Evolutionary conservation across 2,797 vertebrate species (phyloP).

Genomic region (Xerus rutilus): DNA sequence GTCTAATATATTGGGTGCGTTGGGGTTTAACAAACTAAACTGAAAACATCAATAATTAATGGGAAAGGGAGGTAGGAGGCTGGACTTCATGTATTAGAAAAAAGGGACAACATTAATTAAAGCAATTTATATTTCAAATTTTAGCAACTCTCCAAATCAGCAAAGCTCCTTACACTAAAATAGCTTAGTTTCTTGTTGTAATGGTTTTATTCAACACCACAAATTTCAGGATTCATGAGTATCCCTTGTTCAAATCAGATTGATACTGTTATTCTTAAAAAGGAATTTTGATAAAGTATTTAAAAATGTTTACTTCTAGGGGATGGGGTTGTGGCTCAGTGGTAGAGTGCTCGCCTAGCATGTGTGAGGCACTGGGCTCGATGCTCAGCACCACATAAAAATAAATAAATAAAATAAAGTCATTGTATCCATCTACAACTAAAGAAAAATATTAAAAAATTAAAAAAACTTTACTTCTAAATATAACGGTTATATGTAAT

Average conservation of each 20-base stretch:
- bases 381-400: too few relatives aligned
- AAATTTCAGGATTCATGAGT: conserved; percentile 15
- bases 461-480: not conserved
- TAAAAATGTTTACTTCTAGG: not conserved
- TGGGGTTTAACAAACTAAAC: conserved; percentile 30
- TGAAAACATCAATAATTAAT: conserved; percentile 57
- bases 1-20: conserved; percentile 24
- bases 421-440: too few relatives aligned
- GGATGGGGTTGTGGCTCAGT: too few relatives aligned
- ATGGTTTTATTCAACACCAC: conserved; percentile 54
- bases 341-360: too few relatives aligned
- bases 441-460: too few relatives aligned
- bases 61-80: not conserved
- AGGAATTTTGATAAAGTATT: conserved; percentile 16
- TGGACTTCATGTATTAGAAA: conserved; percentile 7
- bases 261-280: conserved; percentile 29
- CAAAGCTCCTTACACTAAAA: conserved; percentile 57
- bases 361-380: too few relatives aligned
- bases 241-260: conserved; percentile 52
- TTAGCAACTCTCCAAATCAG: conserved; percentile 57
- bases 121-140: conserved; percentile 63
- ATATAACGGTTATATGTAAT: not conserved
- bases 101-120: conserved; percentile 36
- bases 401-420: too few relatives aligned
- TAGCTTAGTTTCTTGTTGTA: conserved; percentile 70